Conservation (phyloP, 2,113 vertebrate species). For the human (Homo sapiens) region DNA sequence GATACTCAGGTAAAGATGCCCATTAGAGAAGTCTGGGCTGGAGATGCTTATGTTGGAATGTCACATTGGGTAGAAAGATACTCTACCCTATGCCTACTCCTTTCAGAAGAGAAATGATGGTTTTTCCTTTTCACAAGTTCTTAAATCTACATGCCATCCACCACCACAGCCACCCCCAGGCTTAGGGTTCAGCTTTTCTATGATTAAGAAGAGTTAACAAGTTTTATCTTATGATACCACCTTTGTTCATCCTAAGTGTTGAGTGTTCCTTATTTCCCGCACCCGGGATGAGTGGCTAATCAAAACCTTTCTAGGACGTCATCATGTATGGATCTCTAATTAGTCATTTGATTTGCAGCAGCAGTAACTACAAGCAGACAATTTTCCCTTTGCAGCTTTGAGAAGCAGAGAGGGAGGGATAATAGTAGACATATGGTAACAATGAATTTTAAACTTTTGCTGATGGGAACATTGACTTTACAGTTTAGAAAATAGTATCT, state of each 20-base stretch:
- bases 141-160: fast-evolving
- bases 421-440: background rate
- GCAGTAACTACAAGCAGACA: background rate
- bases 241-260: background rate
- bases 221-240: background rate
- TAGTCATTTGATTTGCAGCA: background rate
- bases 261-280: background rate
- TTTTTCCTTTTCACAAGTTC: background rate
- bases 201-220: background rate
- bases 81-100: background rate
- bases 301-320: background rate
- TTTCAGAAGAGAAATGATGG: background rate
- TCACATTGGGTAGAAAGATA: background rate
- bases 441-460: background rate
- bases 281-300: background rate
- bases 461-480: background rate
- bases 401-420: background rate
- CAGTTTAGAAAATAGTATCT: background rate
- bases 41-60: background rate
- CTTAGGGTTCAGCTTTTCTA: background rate
- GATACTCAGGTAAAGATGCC: background rate
- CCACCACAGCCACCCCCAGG: no score
- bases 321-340: no score
- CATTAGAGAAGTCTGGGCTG: background rate
- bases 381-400: background rate